Percentiles rank a stretch among this genome's conserved stretches.
These are phyloP conservation scores for Watsonalla cultraria DNA, from an alignment of 2,888 invertebrate genomes.

Conservation along the genomic window DNA sequence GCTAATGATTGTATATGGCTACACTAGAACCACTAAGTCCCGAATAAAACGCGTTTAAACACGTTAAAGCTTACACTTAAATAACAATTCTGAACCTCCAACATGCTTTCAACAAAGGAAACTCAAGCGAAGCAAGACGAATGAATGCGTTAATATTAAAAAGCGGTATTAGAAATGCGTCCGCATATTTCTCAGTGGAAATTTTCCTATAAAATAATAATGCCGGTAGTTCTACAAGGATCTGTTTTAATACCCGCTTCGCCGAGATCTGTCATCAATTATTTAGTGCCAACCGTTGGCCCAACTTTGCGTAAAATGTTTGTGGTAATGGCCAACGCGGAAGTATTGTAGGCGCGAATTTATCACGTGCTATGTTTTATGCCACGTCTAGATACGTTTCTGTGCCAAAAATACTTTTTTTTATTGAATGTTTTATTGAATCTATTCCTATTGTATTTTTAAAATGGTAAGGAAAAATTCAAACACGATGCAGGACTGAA, in stretches of 20 bases:
- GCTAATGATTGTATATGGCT: no score
- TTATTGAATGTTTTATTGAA: no score
- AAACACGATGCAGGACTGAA: no score
- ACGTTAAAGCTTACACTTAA: no score
- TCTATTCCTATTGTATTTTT: no score
- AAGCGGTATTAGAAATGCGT: neutral
- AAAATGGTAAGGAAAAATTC: no score
- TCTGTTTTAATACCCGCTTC: constrained; percentile 19
- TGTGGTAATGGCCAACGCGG: constrained; percentile 3
- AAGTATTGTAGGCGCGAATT: neutral
- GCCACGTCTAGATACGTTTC: no score
- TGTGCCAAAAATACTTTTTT: neutral
- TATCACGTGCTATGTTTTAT: neutral
- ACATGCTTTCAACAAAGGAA: neutral
- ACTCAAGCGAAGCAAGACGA: neutral
- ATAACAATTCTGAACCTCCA: no score
- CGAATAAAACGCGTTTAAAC: no score
- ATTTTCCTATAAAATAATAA: constrained; percentile 6
- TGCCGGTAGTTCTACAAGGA: constrained; percentile 11
- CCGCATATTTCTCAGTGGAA: constrained; percentile 2
- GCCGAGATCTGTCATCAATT: constrained; percentile 33
- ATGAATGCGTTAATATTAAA: constrained; percentile 1
- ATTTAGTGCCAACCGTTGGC: constrained; percentile 24
- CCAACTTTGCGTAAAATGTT: constrained; percentile 16
- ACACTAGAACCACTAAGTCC: no score